A percentile compares a stretch with the other conserved stretches of the same genome.
Evolutionary conservation across 2,888 invertebrate species (phyloP).

Genomic region (Drosophila flavopinicola): DNA sequence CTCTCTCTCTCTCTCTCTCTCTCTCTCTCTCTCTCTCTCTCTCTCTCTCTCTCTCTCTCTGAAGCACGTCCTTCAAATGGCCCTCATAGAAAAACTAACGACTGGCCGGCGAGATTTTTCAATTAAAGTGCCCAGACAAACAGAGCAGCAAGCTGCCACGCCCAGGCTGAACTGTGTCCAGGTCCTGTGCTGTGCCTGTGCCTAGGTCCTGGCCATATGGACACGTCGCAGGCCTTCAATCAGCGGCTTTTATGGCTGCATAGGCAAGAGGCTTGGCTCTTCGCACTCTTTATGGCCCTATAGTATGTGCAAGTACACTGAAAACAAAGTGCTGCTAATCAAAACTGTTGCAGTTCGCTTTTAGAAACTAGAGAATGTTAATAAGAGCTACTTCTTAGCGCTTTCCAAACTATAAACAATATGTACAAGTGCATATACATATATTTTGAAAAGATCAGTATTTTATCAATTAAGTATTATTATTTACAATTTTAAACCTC

Average conservation of each 20-base stretch:
- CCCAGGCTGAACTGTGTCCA: conserved; percentile 16
- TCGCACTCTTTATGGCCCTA: neutral
- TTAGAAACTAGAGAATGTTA: no score
- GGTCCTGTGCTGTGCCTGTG: conserved; percentile 4
- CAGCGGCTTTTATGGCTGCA: conserved; percentile 51
- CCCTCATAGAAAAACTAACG: conserved; percentile 45
- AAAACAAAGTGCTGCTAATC: neutral
- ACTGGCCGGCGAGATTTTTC: conserved; percentile 67
- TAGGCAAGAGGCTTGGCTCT: conserved; percentile 57
- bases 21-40: neutral
- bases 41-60: conserved; percentile 15
- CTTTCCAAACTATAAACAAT: no score
- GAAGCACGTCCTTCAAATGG: conserved; percentile 73
- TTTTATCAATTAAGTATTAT: no score
- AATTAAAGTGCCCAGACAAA: conserved; percentile 59
- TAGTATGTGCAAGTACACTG: conserved; percentile 34
- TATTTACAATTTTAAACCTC: no score
- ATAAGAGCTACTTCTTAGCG: no score
- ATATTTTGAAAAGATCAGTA: no score
- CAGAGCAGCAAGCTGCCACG: neutral
- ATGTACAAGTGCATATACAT: no score
- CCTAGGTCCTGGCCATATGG: conserved; percentile 47
- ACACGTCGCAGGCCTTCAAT: conserved; percentile 56
- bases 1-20: neutral
- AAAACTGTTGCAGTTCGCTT: no score